These are phyloP conservation scores for Drosophila mojavensis DNA, from an alignment of 1,140 invertebrate genomes.

Conservation along the genomic window DNA sequence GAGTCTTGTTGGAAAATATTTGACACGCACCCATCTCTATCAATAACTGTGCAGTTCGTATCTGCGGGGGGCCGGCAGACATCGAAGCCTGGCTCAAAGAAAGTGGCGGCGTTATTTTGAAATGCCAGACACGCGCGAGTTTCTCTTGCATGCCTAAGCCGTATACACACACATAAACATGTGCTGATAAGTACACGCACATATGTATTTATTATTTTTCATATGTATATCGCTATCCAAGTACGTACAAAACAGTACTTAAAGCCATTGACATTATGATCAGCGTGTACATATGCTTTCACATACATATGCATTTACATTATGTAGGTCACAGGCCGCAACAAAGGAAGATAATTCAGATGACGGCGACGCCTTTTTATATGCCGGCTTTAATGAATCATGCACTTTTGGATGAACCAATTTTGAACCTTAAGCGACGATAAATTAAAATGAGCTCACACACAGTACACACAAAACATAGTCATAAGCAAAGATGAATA, in stretches of 20 bases:
- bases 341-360: conserved; percentile 40
- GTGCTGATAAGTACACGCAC: conserved; percentile 19
- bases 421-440: conserved; percentile 4
- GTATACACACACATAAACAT: conserved; percentile 10
- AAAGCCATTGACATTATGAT: conserved; percentile 34
- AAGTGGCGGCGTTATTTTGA: conserved; percentile 27
- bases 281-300: conserved; percentile 11
- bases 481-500: neutral
- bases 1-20: neutral
- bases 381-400: conserved; percentile 40
- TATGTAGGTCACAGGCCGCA: conserved; percentile 39
- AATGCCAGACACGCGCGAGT: conserved; percentile 48
- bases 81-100: conserved; percentile 34
- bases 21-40: conserved; percentile 7
- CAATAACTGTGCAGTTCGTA: neutral
- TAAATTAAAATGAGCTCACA: conserved; percentile 29
- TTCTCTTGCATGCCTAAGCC: conserved; percentile 38
- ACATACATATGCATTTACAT: conserved; percentile 8
- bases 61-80: conserved; percentile 4
- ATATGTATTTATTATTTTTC: conserved; percentile 12
- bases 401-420: conserved; percentile 14
- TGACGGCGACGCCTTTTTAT: conserved; percentile 28
- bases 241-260: conserved; percentile 16
- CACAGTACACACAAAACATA: conserved; percentile 1
- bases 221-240: conserved; percentile 20